Base-by-base conservation (phyloP, 2,797 vertebrate species). In the Merluccius polli region DNA sequence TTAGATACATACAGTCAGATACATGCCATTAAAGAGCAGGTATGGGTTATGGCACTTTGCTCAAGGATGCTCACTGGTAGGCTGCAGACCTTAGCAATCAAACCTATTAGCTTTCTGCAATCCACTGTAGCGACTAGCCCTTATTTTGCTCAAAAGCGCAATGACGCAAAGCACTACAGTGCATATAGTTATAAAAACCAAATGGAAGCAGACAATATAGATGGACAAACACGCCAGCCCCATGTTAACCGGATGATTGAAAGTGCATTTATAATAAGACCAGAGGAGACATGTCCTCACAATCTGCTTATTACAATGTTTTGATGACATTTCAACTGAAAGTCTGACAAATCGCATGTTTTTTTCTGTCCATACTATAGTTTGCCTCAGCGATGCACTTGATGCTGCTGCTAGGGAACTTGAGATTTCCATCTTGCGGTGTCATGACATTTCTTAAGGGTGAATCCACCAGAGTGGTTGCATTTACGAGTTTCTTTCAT, bases 381-480 rank as follows among this genome's bases (percentile, higher is more conserved):
- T 24, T 2, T 15, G 52, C n/a, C 2, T 59, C n/a, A 24, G 52
- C 52, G 21, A 59, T 24, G 44, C 18, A 13, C 38, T 18, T 18
- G 44, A 21, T 21, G 52, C n/a, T 59, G 52, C 2, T 21, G 2
- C 52, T 2, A n/a, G n/a, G 52, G 52, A 21, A 16, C 16, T 4
- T 4, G 8, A 24, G 59, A 78, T 86, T 88, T 81, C 76, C 79
- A 81, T 81, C 84, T 84, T 78, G 80, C 27, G 13, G 65, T 82
- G 79, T 87, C 75, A 75, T 81, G 78, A 75, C 78, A 85, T 87
- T 86, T 86, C 70, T 72, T 59, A 59, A 79, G 70, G 16, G 59
- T 81, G 77, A 79, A 81, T 85, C 79, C 65, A 48, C 74, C n/a
- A 36, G 78, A 78, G 78, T 59, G 80, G 78, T 85, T 75, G 67